Evolutionary conservation across 2,797 vertebrate genomes (phyloP), one percentile per base, ranked within the genome.

Genomic region (Meriones psammophilus): DNA sequence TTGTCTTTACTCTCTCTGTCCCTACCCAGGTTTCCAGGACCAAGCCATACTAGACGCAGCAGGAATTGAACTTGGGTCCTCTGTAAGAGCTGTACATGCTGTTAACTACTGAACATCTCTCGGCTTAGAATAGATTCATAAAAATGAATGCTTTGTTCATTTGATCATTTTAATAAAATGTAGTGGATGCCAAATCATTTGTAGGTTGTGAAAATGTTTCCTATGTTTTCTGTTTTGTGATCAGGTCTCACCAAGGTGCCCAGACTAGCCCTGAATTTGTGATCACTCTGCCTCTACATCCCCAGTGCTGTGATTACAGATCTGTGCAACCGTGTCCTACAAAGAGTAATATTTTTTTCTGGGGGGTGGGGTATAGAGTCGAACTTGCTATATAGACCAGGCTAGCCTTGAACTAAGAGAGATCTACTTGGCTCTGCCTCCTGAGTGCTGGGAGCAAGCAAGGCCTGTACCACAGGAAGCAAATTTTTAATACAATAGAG

Each of bases 141-240:
- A 95, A 89, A 96, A 81, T 77, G 5, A 69, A 42, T 86, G 1
- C 89, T 89, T 92, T 88, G 33, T 87, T 36, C 58, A 62, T 60
- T 95, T 91, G 69, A 62, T 54, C 66, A 68, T 73, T 86, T 50
- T 95, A 77, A 90, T 20, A 78, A 88, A 86, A 94, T 89, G 54
- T 94, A 91, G 33, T 86, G 78, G 26, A 12, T 64, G 76, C 83
- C 7, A 84, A 79, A 89, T 84, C 46, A 76, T 84, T 89, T 33
- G 56, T 84, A 84, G 79, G 50, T 56, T 73, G 54, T 24, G 30
- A 26, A 76, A 50, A 9, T 84, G 42, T 86, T 86, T n/a, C 68
- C 30, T 85, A 14, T n/a, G 30, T 68, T 81, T 94, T 33, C 46
- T 85, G 78, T 69, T 85, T 85, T 86, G 83, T 86, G 83, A 86